A percentile compares a stretch with the other conserved stretches of the same genome.
Evolutionary conservation across 2,113 vertebrate species (phyloP).

Genomic region (Marmota flaviventris): DNA sequence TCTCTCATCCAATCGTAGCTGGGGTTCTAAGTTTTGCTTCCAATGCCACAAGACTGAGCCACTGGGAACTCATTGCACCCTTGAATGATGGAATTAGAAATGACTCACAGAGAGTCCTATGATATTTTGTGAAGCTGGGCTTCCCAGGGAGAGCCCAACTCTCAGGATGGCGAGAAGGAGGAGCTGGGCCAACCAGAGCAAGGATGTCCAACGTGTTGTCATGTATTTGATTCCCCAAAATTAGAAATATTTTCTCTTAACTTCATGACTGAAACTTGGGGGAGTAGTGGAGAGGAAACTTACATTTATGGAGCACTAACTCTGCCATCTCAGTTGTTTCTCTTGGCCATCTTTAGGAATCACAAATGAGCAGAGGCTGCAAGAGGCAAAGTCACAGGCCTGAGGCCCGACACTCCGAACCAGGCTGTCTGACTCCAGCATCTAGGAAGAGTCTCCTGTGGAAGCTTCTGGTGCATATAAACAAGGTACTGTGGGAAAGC

Average conservation of each 20-base stretch:
- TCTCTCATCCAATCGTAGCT: background rate
- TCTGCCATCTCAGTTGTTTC: background rate
- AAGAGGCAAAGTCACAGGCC: background rate
- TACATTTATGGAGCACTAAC: background rate
- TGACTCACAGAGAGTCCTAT: background rate
- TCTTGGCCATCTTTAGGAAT: too few species aligned
- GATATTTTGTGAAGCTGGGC: background rate
- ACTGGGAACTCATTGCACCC: background rate
- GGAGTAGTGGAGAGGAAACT: background rate
- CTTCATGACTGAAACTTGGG: background rate
- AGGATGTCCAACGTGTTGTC: accelerated
- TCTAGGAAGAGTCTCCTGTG: background rate
- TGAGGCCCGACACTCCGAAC: background rate
- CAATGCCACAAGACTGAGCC: too few species aligned
- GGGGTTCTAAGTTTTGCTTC: background rate
- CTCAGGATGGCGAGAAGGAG: accelerated
- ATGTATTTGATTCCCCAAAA: background rate
- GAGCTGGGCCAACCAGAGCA: accelerated
- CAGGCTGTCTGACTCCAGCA: background rate
- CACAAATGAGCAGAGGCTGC: background rate
- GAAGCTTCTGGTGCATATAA: accelerated
- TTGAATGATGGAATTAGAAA: background rate
- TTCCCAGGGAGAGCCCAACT: background rate
- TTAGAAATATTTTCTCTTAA: background rate
- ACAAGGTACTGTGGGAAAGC: background rate